Conservation (phyloP, 2,113 vertebrate genomes). For the Psilopogon haemacephalus region DNA sequence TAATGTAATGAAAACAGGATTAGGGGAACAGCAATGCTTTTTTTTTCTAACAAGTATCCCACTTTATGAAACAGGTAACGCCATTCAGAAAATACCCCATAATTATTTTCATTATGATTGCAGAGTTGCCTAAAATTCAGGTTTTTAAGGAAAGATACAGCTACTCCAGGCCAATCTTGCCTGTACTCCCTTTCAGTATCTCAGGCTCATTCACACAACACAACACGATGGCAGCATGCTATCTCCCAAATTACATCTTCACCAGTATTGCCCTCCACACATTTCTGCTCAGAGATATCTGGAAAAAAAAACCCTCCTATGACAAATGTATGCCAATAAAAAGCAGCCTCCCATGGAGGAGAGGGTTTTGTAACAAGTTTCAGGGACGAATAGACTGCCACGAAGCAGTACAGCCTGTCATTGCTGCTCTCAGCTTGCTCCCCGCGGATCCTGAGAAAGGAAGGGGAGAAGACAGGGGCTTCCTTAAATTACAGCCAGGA, state of each 20-base stretch:
- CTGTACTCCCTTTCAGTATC: neutral
- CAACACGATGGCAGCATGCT: neutral
- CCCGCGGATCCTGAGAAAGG: neutral
- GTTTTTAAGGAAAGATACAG: slow-evolving; percentile 34
- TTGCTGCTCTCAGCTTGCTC: neutral
- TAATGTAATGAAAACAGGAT: neutral
- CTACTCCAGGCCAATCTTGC: neutral
- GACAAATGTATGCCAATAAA: neutral
- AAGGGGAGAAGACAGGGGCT: neutral
- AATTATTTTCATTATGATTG: slow-evolving; percentile 51
- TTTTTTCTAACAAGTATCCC: neutral
- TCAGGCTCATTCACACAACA: neutral
- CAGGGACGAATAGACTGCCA: neutral
- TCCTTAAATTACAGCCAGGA: slow-evolving; percentile 31
- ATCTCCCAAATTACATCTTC: neutral
- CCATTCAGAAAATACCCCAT: slow-evolving; percentile 51
- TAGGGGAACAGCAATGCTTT: neutral
- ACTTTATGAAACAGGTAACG: slow-evolving; percentile 20
- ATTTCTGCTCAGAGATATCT: neutral
- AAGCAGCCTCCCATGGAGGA: neutral
- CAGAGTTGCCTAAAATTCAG: neutral
- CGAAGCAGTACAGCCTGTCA: neutral
- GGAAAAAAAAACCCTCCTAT: neutral
- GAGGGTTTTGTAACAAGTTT: neutral
- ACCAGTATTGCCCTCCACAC: neutral